Evolutionary conservation across 2,113 vertebrate species (phyloP).

Genomic region (Aythya baeri): DNA sequence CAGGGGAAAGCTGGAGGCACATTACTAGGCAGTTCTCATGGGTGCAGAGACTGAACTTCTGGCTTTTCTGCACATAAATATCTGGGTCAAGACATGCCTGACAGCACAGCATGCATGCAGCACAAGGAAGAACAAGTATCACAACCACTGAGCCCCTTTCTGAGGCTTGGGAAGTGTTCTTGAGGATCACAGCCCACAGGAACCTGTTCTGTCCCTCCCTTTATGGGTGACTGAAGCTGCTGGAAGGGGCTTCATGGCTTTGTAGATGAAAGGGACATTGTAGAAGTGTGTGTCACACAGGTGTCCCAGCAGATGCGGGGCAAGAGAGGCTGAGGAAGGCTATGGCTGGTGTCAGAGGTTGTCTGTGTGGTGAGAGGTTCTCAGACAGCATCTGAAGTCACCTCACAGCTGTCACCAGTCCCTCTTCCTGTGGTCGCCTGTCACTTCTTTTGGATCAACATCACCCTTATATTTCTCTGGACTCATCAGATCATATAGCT

Average conservation of each 20-base stretch:
- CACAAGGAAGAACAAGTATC: neutral
- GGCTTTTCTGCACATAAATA: neutral
- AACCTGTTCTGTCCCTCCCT: neutral
- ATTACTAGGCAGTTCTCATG: neutral
- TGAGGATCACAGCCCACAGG: too few species aligned
- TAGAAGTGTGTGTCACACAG: neutral
- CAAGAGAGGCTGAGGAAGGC: neutral
- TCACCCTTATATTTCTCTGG: neutral
- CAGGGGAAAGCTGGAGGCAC: neutral
- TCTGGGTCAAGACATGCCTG: neutral
- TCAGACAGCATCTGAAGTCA: neutral
- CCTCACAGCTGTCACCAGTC: rapidly evolving
- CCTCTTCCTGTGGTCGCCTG: rapidly evolving
- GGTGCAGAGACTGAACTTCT: neutral
- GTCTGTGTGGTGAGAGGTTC: neutral
- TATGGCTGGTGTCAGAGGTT: neutral
- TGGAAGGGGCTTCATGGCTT: neutral
- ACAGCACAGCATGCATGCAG: neutral
- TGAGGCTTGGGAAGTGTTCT: neutral
- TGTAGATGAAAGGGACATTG: neutral
- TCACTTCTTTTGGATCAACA: neutral
- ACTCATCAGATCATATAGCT: neutral
- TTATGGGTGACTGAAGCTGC: neutral
- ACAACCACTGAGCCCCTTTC: neutral
- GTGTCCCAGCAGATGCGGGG: neutral